Base-by-base conservation (phyloP, 1,140 invertebrate species). In the Bombus pascuorum region DNA sequence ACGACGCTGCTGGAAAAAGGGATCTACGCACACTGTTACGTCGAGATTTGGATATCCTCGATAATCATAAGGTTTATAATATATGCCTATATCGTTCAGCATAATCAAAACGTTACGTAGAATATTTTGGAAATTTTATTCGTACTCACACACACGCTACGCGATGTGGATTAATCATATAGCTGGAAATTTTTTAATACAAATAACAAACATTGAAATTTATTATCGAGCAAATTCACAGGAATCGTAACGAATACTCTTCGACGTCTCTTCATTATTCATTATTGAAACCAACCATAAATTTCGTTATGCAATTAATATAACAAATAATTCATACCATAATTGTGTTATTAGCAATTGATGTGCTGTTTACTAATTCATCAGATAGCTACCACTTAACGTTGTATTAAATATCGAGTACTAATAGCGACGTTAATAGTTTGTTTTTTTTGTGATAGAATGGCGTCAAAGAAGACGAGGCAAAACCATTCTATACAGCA, bases 401-500 rank as follows among this genome's bases (percentile, higher is more conserved):
- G 44, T 65, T 39, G 34, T 32, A 83, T 79, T 71, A 13, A 72
- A 57, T 72, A 42, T 68, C 32, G 4, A 42, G 13, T 13, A 37
- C 57, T 28, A 59, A 59, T 79, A n/a, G 32, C 25, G 3, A 42
- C 22, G 42, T 47, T 68, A 59, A 34, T 66, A n/a, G 70, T 80
- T 62, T 44, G 68, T 66, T 34, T 39, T 72, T 86, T 68, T 34
- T 42, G 6, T 15, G 75, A 70, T 76, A 95, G 94, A 83, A 95
- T 95, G 94, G 94, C 94, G 92, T 93, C 93, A 81, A 94, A 92
- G 90, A 94, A 93, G 89, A 94, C 90, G 53, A 93, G 92, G 80
- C 90, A 94, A 79, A 95, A 95, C 86, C 93, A 95, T 91, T 94
- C 93, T 44, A 95, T 95, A 92, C 94, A 95, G 91, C 94, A 94